A percentile compares a stretch with the other conserved stretches of the same genome.
Conservation (phyloP, 2,113 vertebrate genomes). For the Alaudala cheleensis region DNA sequence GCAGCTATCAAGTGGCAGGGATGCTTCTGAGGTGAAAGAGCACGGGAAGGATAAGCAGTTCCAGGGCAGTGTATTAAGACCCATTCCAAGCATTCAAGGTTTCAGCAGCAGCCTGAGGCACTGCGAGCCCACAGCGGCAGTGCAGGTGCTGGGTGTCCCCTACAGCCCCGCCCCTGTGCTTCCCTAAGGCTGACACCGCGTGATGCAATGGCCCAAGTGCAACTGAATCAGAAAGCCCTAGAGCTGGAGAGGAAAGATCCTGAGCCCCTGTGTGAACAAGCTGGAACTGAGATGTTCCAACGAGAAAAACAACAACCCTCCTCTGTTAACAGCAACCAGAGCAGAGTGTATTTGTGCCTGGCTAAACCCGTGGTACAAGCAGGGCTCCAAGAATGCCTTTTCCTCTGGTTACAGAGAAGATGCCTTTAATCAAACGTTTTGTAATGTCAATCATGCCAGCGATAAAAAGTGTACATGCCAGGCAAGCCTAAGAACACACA, state of each 20-base stretch:
- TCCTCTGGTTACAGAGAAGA: neutral
- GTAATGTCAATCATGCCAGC: neutral
- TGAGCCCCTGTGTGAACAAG: neutral
- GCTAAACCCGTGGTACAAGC: neutral
- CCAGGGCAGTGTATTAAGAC: neutral
- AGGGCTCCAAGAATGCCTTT: neutral
- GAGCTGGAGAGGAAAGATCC: neutral
- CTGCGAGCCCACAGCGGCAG: rapidly evolving
- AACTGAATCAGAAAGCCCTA: too few species aligned
- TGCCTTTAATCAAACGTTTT: neutral
- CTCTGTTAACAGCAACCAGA: neutral
- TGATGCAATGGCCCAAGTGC: neutral
- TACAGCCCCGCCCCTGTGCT: neutral
- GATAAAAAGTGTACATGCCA: neutral
- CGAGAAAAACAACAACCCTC: neutral
- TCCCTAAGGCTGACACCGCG: neutral
- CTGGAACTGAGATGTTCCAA: neutral
- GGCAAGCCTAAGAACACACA: neutral
- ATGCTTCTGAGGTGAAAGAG: neutral
- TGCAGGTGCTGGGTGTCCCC: neutral
- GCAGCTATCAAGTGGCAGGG: neutral
- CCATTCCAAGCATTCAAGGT: neutral
- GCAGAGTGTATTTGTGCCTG: rapidly evolving
- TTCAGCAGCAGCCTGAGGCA: too few species aligned
- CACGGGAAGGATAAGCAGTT: neutral